Percentiles rank a stretch among this genome's conserved stretches.
Evolutionary conservation across 2,113 vertebrate genomes (phyloP).

Genomic region (Cochlearius cochlearius): DNA sequence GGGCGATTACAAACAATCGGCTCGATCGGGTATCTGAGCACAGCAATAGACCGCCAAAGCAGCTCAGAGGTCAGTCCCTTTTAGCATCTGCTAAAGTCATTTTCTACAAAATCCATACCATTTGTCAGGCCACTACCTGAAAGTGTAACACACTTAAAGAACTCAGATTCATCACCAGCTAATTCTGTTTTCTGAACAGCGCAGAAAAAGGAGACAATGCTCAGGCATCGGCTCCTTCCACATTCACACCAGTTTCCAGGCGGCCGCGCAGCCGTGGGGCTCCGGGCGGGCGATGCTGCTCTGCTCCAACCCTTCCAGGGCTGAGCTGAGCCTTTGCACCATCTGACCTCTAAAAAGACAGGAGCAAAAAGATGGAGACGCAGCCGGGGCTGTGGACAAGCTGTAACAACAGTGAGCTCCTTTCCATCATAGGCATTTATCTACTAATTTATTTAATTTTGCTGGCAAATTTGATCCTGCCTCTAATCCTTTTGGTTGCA

Average conservation of each 20-base stretch:
- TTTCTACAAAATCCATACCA: background rate
- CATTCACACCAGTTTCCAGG: background rate
- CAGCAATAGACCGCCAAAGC: background rate
- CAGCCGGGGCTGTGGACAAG: fast-evolving
- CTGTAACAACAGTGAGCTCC: background rate
- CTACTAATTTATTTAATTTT: background rate
- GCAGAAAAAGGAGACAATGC: background rate
- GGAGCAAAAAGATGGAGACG: background rate
- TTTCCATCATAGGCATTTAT: background rate
- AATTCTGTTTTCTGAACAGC: background rate
- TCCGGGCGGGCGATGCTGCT: fast-evolving
- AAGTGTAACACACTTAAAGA: background rate
- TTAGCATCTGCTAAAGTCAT: background rate
- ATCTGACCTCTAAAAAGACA: background rate
- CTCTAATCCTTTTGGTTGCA: background rate
- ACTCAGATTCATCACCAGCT: background rate
- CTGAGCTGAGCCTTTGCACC: background rate
- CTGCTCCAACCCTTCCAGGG: background rate
- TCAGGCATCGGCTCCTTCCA: background rate
- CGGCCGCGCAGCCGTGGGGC: background rate
- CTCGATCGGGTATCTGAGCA: background rate
- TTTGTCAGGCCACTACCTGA: background rate
- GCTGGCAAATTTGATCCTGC: background rate
- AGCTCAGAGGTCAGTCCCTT: background rate
- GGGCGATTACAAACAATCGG: background rate